Base-by-base conservation (phyloP, 2,113 vertebrate species). In the Eonycteris spelaea region DNA sequence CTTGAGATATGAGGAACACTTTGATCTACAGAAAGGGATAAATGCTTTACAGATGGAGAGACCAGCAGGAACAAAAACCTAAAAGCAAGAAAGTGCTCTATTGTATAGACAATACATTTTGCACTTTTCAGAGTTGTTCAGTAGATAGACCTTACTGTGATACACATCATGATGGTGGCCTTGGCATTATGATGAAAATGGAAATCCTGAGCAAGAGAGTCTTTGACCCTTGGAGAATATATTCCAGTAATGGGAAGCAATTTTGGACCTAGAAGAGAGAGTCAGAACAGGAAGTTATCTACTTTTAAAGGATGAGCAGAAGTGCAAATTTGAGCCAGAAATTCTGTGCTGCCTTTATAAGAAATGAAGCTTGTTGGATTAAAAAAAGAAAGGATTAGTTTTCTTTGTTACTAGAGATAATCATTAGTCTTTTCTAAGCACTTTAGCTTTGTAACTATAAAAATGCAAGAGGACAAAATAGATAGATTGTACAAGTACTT, bases 391-490 rank as follows among this genome's bases (percentile, higher is more conserved):
- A 74, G 1, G 35, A 57, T 67, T 68, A 12, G 33, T 67, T 84
- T 96, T 92, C 8, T 70, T 95, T 94, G 57, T 87, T 88, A 67
- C 28, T 78, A 48, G n/a, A 92, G 82, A 30, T 3, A 0, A 94
- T 92, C 83, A 48, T 86, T 63, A 53, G 40, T 85, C 24, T 84
- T 94, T 78, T 85, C 18, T 63, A 59, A 84, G n/a, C 15, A 12
- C 86, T 84, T 96, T 97, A 65, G 86, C 19, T 90, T 74, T 22
- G 51, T 38, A 35, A 53, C 55, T 73, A 70, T 97, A 78, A 87
- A 53, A 24, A 97, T 90, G 79, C 70, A 79, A 83, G 30, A 98
- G 57, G 96, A 61, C 19, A 86, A 87, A 96, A 74, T 80, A 63
- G 48, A 26, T 96, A 53, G 26, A 33, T 95, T 96, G 15, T 55